Evolutionary conservation across 2,113 vertebrate species (phyloP).

Genomic region (Caloenas nicobarica): DNA sequence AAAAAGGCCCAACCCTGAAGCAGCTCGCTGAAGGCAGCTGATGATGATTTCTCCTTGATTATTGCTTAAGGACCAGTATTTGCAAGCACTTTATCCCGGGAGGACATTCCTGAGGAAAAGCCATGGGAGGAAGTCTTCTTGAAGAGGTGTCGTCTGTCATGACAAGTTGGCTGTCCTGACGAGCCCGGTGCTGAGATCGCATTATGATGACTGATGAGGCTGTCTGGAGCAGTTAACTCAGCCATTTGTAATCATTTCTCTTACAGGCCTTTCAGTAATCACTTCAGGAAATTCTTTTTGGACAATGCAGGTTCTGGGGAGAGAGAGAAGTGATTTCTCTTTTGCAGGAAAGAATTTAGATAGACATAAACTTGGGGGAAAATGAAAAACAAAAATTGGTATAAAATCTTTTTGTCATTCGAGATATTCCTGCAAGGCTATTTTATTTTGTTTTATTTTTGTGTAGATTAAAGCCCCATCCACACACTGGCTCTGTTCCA

Average conservation of each 20-base stretch:
- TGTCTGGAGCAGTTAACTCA: constrained; percentile 49
- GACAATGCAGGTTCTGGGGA: background rate
- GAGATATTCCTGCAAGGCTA: background rate
- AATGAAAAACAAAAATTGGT: background rate
- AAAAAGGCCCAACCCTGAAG: background rate
- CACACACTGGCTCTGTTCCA: background rate
- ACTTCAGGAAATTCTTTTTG: constrained; percentile 58
- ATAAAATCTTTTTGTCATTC: background rate
- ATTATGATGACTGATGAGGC: constrained; percentile 70
- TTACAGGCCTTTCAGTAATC: constrained; percentile 52
- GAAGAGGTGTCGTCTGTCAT: constrained; percentile 57
- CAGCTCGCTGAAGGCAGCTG: background rate
- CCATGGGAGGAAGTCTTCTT: constrained; percentile 22
- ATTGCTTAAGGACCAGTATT: constrained; percentile 6
- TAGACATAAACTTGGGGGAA: background rate
- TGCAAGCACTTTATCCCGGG: constrained; percentile 15
- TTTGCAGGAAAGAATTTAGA: constrained; percentile 24
- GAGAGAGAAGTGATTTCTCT: background rate
- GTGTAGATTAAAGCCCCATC: background rate
- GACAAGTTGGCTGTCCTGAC: constrained; percentile 63
- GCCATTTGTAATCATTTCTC: constrained; percentile 75
- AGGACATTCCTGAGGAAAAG: constrained; percentile 21
- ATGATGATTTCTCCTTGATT: constrained; percentile 38
- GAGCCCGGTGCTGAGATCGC: constrained; percentile 43
- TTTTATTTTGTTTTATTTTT: background rate